phyloP scores from a whole-genome alignment of 2,888 invertebrate genomes.

The Anaspis maculata region DNA sequence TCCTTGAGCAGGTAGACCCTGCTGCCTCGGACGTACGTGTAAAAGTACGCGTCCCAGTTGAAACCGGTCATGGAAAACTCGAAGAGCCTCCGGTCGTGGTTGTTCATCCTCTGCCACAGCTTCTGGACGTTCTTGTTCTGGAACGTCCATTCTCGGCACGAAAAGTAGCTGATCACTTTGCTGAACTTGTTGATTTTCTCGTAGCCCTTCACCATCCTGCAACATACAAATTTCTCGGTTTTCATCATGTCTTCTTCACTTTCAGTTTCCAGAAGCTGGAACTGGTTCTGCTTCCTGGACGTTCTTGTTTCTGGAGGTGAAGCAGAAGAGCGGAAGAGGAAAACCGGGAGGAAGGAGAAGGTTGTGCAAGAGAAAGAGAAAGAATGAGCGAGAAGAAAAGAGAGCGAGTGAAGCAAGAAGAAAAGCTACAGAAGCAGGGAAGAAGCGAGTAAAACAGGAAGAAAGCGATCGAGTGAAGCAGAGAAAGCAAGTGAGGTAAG shows the following conservation, averaged over 20 bases:
- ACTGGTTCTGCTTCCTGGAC: too few species aligned
- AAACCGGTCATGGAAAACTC: slow-evolving; percentile 63
- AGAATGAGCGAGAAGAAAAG: too few species aligned
- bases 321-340: too few species aligned
- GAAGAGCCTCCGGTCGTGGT: slow-evolving; percentile 48
- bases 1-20: slow-evolving; percentile 74
- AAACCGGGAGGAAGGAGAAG: too few species aligned
- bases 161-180: slow-evolving; percentile 51
- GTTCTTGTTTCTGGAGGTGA: too few species aligned
- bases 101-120: slow-evolving; percentile 51
- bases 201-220: slow-evolving; percentile 20
- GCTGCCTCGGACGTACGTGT: slow-evolving; percentile 20
- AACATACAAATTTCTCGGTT: slow-evolving; percentile 5
- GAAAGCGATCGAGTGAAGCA: not conserved
- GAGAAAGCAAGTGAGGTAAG: not conserved
- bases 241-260: too few species aligned
- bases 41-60: slow-evolving; percentile 55
- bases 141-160: slow-evolving; percentile 69
- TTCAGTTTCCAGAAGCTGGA: too few species aligned
- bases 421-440: too few species aligned
- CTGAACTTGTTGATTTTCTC: slow-evolving; percentile 19
- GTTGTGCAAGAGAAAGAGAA: too few species aligned
- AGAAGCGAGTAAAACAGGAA: too few species aligned
- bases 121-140: slow-evolving; percentile 49
- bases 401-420: too few species aligned